Base-by-base conservation (phyloP, 2,888 invertebrate species). In the Hemaris fuciformis region DNA sequence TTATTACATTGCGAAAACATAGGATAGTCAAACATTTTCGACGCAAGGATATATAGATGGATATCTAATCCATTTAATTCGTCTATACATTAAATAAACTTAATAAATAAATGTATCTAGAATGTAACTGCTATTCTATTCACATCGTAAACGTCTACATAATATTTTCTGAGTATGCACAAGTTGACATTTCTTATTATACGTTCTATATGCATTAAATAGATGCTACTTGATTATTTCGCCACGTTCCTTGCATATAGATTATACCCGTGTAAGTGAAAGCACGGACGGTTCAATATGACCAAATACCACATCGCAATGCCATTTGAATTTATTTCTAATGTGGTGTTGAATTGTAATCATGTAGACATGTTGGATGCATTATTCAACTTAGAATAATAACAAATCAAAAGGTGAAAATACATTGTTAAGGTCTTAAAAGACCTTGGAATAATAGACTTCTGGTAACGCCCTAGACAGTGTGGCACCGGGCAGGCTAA, bases 261-360 rank as follows among this genome's bases (percentile, higher is more conserved):
- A 66, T 53, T 15, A 60, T 48, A 41, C 27, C 2, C 22, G 53
- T 66, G 61, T 75, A 64, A 77, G 81, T 76, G 82, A 83, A 82
- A 83, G 81, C 60, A 53, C 27, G 46, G 25, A 46, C 53, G 53
- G 27, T 53, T 73, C 73, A 67, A 75, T 79, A 79, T 82, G 77
- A 77, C 77, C 74, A 76, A 83, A 83, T 75, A 68, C 76, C 66
- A 66, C 71, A 71, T 70, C 69, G 64, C 67, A 75, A 77, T 75
- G 71, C 76, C 70, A 64, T 64, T 64, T 70, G 75, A 71, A 76
- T 79, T 72, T 62, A 68, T 67, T 73, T 70, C 70, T 63, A 69
- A 62, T 70, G 64, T 66, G 68, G 60, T 48, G 43, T 31, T 57
- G 53, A 45, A 43, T 59, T 34, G 62, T 62, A 38, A 61, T 53